These are phyloP conservation scores for Sturnus vulgaris DNA, from an alignment of 2,113 vertebrate genomes.

Conservation along the genomic window DNA sequence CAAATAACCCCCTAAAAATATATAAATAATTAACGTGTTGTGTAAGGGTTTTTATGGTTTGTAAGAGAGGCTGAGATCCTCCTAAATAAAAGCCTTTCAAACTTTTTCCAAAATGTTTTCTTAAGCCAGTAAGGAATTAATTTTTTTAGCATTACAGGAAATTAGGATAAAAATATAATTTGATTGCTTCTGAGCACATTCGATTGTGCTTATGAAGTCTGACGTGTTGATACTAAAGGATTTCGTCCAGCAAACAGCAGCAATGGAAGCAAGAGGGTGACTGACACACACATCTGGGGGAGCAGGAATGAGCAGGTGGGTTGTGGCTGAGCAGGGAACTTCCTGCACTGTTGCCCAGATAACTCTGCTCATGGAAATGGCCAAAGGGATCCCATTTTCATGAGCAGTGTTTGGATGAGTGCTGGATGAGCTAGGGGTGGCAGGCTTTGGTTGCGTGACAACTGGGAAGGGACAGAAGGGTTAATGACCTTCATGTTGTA, in stretches of 20 bases:
- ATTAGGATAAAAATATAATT: neutral
- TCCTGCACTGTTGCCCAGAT: neutral
- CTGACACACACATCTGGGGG: accelerated
- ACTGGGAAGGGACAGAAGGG: neutral
- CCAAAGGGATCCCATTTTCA: accelerated
- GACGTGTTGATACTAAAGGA: neutral
- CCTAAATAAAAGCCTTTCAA: neutral
- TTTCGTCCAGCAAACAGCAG: neutral
- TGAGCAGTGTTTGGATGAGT: accelerated
- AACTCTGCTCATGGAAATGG: neutral
- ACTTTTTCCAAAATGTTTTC: neutral
- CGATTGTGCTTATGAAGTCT: neutral
- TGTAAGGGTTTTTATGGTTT: neutral
- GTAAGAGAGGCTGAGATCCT: neutral
- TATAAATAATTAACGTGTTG: neutral
- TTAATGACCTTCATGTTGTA: accelerated
- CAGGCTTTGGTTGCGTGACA: accelerated
- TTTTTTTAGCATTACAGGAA: neutral
- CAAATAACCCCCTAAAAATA: neutral
- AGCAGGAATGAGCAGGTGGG: neutral
- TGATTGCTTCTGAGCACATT: neutral
- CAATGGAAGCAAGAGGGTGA: accelerated
- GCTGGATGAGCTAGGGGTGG: neutral
- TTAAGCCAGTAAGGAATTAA: neutral
- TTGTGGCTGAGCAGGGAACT: neutral